These are phyloP conservation scores for Craterocephalus amniculus DNA, from an alignment of 2,797 vertebrate species.

Conservation along the genomic window DNA sequence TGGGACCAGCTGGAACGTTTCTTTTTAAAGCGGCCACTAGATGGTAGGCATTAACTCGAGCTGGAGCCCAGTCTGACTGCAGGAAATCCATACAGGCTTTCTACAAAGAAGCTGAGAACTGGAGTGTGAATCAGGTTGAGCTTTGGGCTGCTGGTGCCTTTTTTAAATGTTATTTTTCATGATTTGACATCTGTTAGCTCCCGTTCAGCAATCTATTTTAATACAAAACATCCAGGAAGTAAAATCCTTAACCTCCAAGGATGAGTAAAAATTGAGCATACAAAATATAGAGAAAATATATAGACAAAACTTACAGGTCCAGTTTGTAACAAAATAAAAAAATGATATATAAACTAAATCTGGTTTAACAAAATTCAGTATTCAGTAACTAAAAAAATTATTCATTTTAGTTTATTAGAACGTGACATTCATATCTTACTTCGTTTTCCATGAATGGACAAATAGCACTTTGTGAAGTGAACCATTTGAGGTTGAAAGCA, in stretches of 20 bases:
- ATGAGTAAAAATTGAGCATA: background rate
- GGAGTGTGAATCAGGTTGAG: background rate
- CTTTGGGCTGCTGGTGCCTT: background rate
- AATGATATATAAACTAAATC: no score
- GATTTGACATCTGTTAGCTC: conserved; percentile 5
- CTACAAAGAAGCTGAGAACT: conserved; percentile 6
- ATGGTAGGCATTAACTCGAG: conserved; percentile 50
- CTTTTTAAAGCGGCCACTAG: conserved; percentile 55
- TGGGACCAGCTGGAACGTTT: conserved; percentile 80
- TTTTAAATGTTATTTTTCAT: background rate
- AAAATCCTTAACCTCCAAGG: background rate
- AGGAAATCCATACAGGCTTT: conserved; percentile 14
- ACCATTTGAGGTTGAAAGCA: no score
- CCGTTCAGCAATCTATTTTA: background rate
- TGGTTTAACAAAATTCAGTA: no score
- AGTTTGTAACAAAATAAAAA: no score
- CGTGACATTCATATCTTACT: no score
- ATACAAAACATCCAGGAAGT: background rate
- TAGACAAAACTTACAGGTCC: background rate
- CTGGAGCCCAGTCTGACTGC: conserved; percentile 7
- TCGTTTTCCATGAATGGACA: no score
- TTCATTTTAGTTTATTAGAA: no score
- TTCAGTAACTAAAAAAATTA: no score
- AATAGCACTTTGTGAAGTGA: no score
- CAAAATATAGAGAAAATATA: background rate